phyloP scores from a whole-genome alignment of 2,113 vertebrate species.

The Spilogale gracilis region DNA sequence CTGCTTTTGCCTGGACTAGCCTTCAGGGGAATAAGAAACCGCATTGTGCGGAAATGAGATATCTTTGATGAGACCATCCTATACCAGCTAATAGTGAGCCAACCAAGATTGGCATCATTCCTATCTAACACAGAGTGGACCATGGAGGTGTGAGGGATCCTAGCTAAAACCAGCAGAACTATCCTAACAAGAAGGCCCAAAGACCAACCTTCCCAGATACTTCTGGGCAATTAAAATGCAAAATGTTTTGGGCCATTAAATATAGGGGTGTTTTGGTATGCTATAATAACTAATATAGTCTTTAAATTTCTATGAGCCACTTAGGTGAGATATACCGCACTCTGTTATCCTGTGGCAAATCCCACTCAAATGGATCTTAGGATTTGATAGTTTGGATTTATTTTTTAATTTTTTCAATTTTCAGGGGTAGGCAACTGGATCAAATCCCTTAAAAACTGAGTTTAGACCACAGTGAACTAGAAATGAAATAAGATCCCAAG shows the following conservation, averaged over 20 bases:
- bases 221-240: not conserved
- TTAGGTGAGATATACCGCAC: not conserved
- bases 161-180: not conserved
- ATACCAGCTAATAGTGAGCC: not conserved
- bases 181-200: not conserved
- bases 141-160: not conserved
- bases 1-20: not conserved
- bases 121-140: not conserved
- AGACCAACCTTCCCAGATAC: not conserved
- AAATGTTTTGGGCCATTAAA: not conserved
- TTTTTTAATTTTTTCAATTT: constrained; percentile 41
- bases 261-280: not conserved
- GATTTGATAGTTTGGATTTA: not conserved
- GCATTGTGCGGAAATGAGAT: not conserved
- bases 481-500: constrained; percentile 63
- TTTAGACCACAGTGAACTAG: not conserved
- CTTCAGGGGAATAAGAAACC: not conserved
- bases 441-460: constrained; percentile 52
- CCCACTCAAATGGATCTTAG: not conserved
- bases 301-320: not conserved
- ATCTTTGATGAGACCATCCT: not conserved
- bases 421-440: not conserved
- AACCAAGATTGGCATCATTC: not conserved
- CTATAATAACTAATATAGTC: not conserved
- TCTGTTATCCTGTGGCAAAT: not conserved